Base-by-base conservation (phyloP, 2,888 invertebrate species). In the Lasioglossum leucozonium region DNA sequence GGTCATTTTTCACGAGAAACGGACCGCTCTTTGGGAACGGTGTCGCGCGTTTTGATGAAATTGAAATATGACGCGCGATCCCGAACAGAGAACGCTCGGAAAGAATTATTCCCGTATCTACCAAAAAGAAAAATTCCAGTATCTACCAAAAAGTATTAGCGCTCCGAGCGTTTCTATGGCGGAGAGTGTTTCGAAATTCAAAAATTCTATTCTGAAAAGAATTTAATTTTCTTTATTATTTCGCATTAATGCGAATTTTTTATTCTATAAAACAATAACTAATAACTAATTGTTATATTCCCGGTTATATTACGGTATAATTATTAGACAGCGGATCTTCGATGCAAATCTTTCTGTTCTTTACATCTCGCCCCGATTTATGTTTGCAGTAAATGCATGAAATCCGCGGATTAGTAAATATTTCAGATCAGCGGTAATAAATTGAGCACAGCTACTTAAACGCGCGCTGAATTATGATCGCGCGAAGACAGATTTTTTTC, bases 1-100 rank as follows among this genome's bases (percentile, higher is more conserved):
- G 67, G 67, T 67, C 67, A 67, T 67, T 67, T 67, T 67, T 67
- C 67, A 67, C 37, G 22, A 13, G 34, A 18, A 37, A 34, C 67
- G 16, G 37, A 37, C 62, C 62, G 11, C 67, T 67, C 10, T 67
- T 37, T 37, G 10, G 67, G 10, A 37, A 67, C 37, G 37, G 22
- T 34, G 22, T 8, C 67, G 18, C 67, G 67, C 34, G 34, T 67
- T 67, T 67, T 67, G 34, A 37, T 34, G 67, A 34, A 67, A 67
- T 67, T 67, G 37, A 67, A 67, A 67, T 67, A 67, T 37, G 34
- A 67, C 37, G 37, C 37, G 30, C 62, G 62, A 30, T 30, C 16
- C 58, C 62, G 51, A 18, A 18, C 62, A 62, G 62, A 30, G 34
- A 62, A 62, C 30, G 62, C 34, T 30, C 34, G 16, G 30, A 62